Evolutionary conservation across 2,888 invertebrate genomes (phyloP).

Genomic region (Acleris literana): DNA sequence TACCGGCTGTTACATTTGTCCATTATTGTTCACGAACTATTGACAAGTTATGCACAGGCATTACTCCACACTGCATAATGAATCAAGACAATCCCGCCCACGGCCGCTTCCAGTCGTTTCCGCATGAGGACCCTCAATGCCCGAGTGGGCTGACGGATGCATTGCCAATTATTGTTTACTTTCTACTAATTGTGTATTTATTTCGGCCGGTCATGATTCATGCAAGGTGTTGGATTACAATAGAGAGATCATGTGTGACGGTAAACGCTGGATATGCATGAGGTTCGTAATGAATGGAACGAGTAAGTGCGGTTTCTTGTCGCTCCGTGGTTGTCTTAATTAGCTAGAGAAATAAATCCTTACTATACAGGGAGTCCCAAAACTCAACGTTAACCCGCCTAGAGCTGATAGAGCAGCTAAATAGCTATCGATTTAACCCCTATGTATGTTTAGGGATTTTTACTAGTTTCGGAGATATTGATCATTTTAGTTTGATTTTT

Average conservation of each 20-base stretch:
- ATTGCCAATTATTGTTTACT: constrained; percentile 73
- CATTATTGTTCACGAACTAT: background rate
- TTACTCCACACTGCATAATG: constrained; percentile 35
- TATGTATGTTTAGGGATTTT: too few relatives aligned
- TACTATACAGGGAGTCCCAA: too few relatives aligned
- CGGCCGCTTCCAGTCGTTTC: constrained; percentile 65
- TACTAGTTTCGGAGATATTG: too few relatives aligned
- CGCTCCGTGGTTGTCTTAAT: too few relatives aligned
- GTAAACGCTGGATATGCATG: background rate
- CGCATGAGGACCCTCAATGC: constrained; percentile 60
- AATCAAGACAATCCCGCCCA: constrained; percentile 61
- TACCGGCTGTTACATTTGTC: background rate
- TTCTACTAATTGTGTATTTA: constrained; percentile 72
- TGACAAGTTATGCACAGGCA: background rate
- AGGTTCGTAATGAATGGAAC: background rate
- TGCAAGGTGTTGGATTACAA: constrained; percentile 38
- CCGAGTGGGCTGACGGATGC: constrained; percentile 65
- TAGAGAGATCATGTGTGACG: constrained; percentile 14
- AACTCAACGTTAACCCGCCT: too few relatives aligned
- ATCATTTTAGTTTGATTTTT: too few relatives aligned
- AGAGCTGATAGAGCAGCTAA: too few relatives aligned
- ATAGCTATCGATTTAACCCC: too few relatives aligned
- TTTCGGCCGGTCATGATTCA: constrained; percentile 53
- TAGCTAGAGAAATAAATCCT: too few relatives aligned
- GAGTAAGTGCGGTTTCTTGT: background rate